phyloP scores from a whole-genome alignment of 1,140 invertebrate species.

The Olivierus martensii region DNA sequence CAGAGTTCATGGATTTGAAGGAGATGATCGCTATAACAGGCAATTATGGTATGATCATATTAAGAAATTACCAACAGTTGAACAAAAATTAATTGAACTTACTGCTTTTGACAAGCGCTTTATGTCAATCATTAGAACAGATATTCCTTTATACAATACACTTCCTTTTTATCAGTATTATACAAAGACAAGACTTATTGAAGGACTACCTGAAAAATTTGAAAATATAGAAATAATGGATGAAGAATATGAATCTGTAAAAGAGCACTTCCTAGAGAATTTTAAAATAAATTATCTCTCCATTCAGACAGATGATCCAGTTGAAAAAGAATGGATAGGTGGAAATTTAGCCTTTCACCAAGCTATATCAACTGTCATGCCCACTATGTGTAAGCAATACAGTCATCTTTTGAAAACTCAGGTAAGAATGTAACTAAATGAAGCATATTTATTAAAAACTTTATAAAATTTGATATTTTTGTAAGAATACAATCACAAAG shows the following conservation, averaged over 20 bases:
- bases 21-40: conserved; percentile 10
- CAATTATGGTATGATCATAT: conserved; percentile 42
- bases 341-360: background rate
- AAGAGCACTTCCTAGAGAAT: too few relatives aligned
- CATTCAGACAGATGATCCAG: background rate
- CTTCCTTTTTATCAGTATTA: conserved; percentile 49
- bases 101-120: conserved; percentile 57
- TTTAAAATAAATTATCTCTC: background rate
- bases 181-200: conserved; percentile 50
- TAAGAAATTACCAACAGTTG: conserved; percentile 47
- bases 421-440: too few relatives aligned
- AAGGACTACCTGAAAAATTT: conserved; percentile 24
- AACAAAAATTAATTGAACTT: conserved; percentile 69
- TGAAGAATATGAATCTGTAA: too few relatives aligned
- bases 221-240: background rate
- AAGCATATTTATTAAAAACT: too few relatives aligned
- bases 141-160: conserved; percentile 46
- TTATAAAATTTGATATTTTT: too few relatives aligned
- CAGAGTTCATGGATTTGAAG: conserved; percentile 4
- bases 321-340: background rate
- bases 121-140: conserved; percentile 44
- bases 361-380: background rate
- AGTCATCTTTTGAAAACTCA: too few relatives aligned
- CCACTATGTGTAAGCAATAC: too few relatives aligned
- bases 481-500: too few relatives aligned